A percentile compares a stretch with the other conserved stretches of the same genome.
Conservation (phyloP, 2,888 invertebrate species). For the Ashinkailepas kermadecensis region DNA sequence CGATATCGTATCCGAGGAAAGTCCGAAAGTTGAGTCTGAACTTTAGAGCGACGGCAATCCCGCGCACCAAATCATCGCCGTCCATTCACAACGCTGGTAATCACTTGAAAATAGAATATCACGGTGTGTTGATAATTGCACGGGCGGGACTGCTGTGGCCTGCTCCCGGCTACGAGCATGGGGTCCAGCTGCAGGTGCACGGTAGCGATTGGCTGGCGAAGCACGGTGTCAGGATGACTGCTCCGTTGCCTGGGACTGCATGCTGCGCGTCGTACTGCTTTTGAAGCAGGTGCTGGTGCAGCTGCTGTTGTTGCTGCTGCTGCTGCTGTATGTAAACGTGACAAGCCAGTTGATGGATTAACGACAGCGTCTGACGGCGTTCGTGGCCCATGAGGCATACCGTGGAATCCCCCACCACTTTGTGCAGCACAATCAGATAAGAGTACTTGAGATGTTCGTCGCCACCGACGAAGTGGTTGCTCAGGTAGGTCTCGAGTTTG, state of each 20-base stretch:
- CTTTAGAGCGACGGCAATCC: background rate
- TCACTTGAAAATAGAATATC: slow-evolving; percentile 18
- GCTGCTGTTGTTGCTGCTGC: background rate
- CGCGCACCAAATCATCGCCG: background rate
- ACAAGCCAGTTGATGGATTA: slow-evolving; percentile 85
- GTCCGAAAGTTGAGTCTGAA: no score
- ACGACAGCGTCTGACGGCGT: slow-evolving; percentile 84
- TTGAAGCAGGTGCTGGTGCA: background rate
- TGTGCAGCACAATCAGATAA: slow-evolving; percentile 90
- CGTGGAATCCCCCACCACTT: slow-evolving; percentile 95
- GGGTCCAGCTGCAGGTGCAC: background rate
- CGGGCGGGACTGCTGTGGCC: background rate
- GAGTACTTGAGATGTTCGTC: slow-evolving; percentile 75
- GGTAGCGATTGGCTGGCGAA: background rate
- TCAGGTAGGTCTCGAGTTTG: slow-evolving; percentile 92
- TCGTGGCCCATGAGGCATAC: slow-evolving; percentile 99
- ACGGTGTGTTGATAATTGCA: background rate
- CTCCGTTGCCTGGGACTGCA: background rate
- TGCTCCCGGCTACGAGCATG: background rate
- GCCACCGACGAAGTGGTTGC: slow-evolving; percentile 91
- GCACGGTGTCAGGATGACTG: background rate
- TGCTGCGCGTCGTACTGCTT: slow-evolving; percentile 1
- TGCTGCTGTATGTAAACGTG: background rate
- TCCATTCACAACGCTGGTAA: background rate
- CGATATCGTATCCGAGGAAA: no score